Evolutionary conservation across 2,797 vertebrate species (phyloP).

Genomic region (Tolypeutes matacus): DNA sequence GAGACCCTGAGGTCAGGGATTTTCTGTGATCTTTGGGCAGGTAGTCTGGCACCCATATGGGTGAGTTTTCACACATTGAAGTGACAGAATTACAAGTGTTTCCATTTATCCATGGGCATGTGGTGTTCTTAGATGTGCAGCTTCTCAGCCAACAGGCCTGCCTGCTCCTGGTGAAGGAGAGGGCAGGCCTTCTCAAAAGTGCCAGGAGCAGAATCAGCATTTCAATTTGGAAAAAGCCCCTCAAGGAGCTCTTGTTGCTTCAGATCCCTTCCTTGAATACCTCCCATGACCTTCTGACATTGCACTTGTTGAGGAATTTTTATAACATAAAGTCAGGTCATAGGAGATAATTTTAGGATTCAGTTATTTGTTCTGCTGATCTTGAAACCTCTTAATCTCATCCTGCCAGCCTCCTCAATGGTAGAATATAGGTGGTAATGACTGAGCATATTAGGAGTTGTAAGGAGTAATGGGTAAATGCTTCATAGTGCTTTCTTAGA

Average conservation of each 20-base stretch:
- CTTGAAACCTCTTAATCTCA: not conserved
- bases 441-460: constrained; percentile 41
- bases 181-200: too few species aligned
- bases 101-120: not conserved
- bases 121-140: not conserved
- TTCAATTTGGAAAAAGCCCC: not conserved
- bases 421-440: not conserved
- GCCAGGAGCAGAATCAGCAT: not conserved
- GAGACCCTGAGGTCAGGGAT: not conserved
- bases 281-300: not conserved
- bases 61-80: not conserved
- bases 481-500: not conserved
- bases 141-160: not conserved
- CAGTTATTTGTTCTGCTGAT: constrained; percentile 30
- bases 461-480: constrained; percentile 21
- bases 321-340: not conserved
- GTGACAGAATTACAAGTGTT: not conserved
- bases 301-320: not conserved
- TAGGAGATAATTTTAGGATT: constrained; percentile 33
- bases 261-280: not conserved
- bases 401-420: not conserved
- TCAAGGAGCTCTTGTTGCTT: not conserved
- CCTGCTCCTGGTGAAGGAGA: not conserved
- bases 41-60: not conserved
- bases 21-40: not conserved